Base-by-base conservation (phyloP, 2,888 invertebrate genomes). In the Anticlea derivata region DNA sequence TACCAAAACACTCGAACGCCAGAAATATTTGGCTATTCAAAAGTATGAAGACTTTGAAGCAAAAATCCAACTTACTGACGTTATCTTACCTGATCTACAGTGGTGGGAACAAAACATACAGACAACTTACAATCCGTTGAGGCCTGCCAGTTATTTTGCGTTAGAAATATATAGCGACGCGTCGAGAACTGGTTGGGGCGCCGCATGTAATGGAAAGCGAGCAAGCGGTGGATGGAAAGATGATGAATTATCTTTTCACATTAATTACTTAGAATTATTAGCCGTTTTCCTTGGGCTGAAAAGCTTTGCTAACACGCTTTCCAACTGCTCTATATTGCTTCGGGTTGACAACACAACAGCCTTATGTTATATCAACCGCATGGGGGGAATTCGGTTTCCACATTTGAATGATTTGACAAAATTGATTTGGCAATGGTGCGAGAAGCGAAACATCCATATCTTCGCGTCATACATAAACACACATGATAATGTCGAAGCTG, bases 351-450 rank as follows among this genome's bases (percentile, higher is more conserved):
- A 58, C 7, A 55, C 52, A 0, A 58, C 55, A 0, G 55, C 59
- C 0, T 11, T 55, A 6, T 34, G 53, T 20, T 57, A 57, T 10
- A 39, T 57, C 0, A 57, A 60, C 22, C 48, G 59, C 1, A 55
- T 55, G 55, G 53, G 50, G 0, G 53, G 59, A 6, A 50, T 55
- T 0, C 50, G 31, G 7, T 55, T 44, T n/a, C 53, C 53, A 2
- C 55, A 59, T 10, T 44, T 58, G n/a, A 50, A 52, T 33, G 31
- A 61, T 0, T 5, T 47, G 4, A 17, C 53, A 1, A 39, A 41
- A 44, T 1, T 1, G 4, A 49, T 61, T 30, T 50, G 61, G 58
- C 51, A 58, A 41, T 55, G 63, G 58, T 50, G 50, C 35, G 45
- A 54, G 44, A 33, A 10, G 31, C 30, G 53, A 27, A 50, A 54